These are phyloP conservation scores for Myanophis thanlyinensis DNA, from an alignment of 2,113 vertebrate species.

Conservation along the genomic window DNA sequence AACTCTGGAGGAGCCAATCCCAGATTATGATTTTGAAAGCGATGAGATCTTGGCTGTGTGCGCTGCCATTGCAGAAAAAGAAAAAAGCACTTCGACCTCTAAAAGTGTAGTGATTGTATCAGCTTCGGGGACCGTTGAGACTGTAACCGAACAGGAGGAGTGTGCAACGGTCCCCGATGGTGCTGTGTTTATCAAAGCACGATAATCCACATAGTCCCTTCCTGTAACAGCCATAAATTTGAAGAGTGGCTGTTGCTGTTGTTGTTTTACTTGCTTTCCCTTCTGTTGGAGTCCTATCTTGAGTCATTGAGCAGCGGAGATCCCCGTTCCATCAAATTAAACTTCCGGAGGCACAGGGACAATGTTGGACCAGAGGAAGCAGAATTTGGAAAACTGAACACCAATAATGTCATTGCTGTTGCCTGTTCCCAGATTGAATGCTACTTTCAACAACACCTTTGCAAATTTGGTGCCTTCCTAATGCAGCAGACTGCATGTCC, in stretches of 20 bases:
- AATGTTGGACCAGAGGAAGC: neutral
- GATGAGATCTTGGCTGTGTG: conserved; percentile 93
- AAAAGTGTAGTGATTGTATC: conserved; percentile 80
- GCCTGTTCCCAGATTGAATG: neutral
- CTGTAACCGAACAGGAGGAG: conserved; percentile 62
- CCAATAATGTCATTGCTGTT: neutral
- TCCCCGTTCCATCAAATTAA: neutral
- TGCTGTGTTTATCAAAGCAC: conserved; percentile 81
- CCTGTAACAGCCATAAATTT: neutral
- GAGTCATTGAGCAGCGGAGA: neutral
- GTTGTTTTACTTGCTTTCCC: neutral
- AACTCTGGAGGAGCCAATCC: conserved; percentile 75
- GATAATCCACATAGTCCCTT: conserved; percentile 53
- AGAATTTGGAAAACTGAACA: neutral
- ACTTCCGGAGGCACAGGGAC: neutral
- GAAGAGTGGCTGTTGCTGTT: neutral
- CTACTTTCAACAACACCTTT: neutral
- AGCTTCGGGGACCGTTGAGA: conserved; percentile 76
- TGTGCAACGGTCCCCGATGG: conserved; percentile 61
- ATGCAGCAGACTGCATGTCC: neutral
- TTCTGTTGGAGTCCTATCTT: neutral
- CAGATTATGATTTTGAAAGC: conserved; percentile 96
- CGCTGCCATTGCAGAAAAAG: conserved; percentile 86
- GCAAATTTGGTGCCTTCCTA: neutral
- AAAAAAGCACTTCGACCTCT: conserved; percentile 74